A percentile compares a stretch with the other conserved stretches of the same genome.
Conservation (phyloP, 2,113 vertebrate genomes). For the Rostratula benghalensis region DNA sequence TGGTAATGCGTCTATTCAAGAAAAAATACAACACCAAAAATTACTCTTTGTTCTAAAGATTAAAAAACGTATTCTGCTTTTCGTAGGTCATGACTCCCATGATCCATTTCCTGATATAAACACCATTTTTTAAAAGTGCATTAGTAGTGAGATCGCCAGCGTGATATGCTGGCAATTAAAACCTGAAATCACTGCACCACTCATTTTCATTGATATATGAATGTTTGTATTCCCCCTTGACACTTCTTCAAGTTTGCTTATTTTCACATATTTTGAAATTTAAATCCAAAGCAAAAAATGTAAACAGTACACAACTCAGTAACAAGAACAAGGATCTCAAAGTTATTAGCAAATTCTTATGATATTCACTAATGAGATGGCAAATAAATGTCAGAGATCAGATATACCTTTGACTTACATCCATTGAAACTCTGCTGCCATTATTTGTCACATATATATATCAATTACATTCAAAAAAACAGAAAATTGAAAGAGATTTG, state of each 20-base stretch:
- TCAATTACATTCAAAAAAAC: background rate
- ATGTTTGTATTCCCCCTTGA: constrained; percentile 7
- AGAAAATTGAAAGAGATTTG: background rate
- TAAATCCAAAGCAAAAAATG: constrained; percentile 17
- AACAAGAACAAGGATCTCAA: background rate
- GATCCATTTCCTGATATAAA: constrained; percentile 39
- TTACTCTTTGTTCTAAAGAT: constrained; percentile 47
- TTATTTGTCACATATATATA: background rate
- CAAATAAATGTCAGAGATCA: background rate
- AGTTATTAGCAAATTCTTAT: background rate
- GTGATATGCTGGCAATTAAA: background rate
- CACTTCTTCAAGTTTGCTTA: constrained; percentile 6
- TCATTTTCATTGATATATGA: background rate
- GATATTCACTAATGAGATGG: background rate
- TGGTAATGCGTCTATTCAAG: background rate
- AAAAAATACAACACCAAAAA: constrained; percentile 30
- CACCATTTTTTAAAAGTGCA: background rate
- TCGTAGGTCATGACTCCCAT: constrained; percentile 30
- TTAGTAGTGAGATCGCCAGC: background rate
- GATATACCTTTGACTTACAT: background rate
- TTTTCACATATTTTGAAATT: constrained; percentile 46
- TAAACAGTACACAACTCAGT: background rate
- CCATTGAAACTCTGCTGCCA: background rate
- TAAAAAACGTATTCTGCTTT: constrained; percentile 43
- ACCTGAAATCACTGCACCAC: background rate